These are phyloP conservation scores for Rana temporaria DNA, from an alignment of 2,113 vertebrate species.

Conservation along the genomic window DNA sequence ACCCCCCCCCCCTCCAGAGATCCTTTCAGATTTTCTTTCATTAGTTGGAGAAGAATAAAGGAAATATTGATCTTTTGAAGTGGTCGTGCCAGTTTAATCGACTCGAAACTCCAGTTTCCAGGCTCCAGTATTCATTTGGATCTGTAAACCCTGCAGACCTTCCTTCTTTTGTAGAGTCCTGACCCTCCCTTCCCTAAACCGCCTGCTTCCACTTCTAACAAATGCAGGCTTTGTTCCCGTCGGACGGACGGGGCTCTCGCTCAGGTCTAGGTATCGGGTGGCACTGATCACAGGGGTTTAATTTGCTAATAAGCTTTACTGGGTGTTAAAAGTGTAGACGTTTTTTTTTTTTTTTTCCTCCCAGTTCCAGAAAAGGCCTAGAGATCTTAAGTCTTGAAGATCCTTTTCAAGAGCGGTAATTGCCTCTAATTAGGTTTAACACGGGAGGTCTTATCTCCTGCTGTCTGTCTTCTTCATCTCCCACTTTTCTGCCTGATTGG, in stretches of 20 bases:
- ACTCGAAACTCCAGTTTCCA: conserved; percentile 39
- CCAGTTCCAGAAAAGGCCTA: not conserved
- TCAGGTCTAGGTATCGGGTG: not conserved
- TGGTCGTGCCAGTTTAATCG: not conserved
- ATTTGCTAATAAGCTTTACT: conserved; percentile 25
- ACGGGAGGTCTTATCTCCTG: not conserved
- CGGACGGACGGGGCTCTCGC: not conserved
- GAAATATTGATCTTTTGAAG: conserved; percentile 7
- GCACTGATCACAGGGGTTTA: conserved; percentile 27
- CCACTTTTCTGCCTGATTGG: not conserved
- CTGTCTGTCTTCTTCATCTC: not conserved
- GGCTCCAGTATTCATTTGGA: not conserved
- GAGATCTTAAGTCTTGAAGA: not conserved
- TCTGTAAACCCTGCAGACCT: not conserved
- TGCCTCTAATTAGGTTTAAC: conserved; percentile 15
- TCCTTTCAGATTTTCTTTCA: not conserved
- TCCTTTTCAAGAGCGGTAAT: conserved; percentile 33
- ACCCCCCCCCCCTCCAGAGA: not conserved
- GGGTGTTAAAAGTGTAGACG: not conserved
- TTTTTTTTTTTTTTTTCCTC: not conserved
- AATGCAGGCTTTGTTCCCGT: not conserved
- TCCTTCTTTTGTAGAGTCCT: not conserved
- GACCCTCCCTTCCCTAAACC: not conserved
- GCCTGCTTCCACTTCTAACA: not conserved
- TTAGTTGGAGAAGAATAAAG: conserved; percentile 1